Evolutionary conservation across 2,888 invertebrate genomes (phyloP).

Genomic region (Drosophila pullipes): DNA sequence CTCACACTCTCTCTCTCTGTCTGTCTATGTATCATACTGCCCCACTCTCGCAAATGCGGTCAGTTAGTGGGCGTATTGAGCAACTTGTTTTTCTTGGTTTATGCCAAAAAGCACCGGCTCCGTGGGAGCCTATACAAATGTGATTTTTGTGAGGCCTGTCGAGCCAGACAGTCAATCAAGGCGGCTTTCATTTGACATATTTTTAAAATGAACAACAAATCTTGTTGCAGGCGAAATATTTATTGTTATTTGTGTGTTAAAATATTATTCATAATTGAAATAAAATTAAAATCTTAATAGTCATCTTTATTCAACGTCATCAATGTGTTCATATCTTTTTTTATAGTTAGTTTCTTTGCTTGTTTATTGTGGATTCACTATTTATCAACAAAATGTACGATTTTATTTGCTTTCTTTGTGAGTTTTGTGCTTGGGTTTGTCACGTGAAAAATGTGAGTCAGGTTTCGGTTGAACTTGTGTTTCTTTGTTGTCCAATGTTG

Average conservation of each 20-base stretch:
- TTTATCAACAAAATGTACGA: conserved; percentile 6
- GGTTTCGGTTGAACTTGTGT: conserved; percentile 22
- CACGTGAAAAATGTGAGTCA: conserved; percentile 32
- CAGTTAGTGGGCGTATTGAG: conserved; percentile 48
- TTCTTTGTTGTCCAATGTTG: conserved; percentile 2
- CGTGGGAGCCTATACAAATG: conserved; percentile 4
- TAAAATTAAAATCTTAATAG: conserved; percentile 7
- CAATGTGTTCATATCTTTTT: conserved; percentile 31
- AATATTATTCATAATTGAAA: conserved; percentile 32
- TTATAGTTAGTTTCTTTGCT: conserved; percentile 14
- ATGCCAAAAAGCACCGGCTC: conserved; percentile 4
- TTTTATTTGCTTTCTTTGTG: conserved; percentile 23
- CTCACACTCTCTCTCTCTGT: no score
- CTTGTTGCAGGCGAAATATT: conserved; percentile 10
- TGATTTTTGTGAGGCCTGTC: conserved; percentile 12
- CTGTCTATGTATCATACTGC: neutral
- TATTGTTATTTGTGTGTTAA: conserved; percentile 1
- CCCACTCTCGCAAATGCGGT: conserved; percentile 35
- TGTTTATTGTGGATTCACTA: conserved; percentile 4
- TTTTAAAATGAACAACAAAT: conserved; percentile 4
- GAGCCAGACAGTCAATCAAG: conserved; percentile 41
- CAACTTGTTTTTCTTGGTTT: conserved; percentile 39
- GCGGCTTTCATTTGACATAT: conserved; percentile 27
- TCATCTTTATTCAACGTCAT: conserved; percentile 9
- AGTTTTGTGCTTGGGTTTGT: conserved; percentile 5